Evolutionary conservation across 2,797 vertebrate species (phyloP), one percentile per base, ranked within the genome.

Genomic region (Alouatta caraya): DNA sequence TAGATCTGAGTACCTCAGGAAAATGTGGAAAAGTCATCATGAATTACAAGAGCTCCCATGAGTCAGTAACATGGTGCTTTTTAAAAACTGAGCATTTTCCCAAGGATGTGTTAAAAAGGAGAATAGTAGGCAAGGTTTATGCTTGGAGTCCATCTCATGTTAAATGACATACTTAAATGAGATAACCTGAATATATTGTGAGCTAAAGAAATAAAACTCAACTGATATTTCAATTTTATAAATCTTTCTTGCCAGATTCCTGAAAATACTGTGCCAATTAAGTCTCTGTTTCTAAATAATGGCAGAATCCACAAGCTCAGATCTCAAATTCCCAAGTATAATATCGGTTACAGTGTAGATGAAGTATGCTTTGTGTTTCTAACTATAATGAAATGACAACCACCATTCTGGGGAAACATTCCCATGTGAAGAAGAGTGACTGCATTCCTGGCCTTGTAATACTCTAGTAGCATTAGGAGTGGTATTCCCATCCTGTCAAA

Each of bases 141-240:
- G 22, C 76, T 90, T 94, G 42, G 17, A 11, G 17, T 42, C 15
- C 44, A 30, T 81, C 37, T 96, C 57, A 85, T 57, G 30, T 83
- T 61, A 92, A 94, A 64, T 90, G 64, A 15, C 26, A n/a, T 78
- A 90, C 94, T 96, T 95, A 73, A 44, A 30, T 84, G 79, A 70
- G 22, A 61, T 80, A 72, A 17, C 76, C 64, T 76, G n/a, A 93
- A 17, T 44, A 87, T 52, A 26, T 73, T 42, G 10, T 80, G 64
- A 89, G 70, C 39, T 92, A 89, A 92, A n/a, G 24, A 88, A 93
- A 44, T 96, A 86, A 81, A 93, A 75, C 42, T 72, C 42, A 88
- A 72, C 11, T 81, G 19, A 48, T 50, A 48, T 59, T 92, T 97
- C 75, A 92, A 24, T 70, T 46, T 42, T 57, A 5, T 61, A 39